These are phyloP conservation scores for Epinephelus fuscoguttatus DNA, from an alignment of 2,113 vertebrate genomes.

Conservation along the genomic window DNA sequence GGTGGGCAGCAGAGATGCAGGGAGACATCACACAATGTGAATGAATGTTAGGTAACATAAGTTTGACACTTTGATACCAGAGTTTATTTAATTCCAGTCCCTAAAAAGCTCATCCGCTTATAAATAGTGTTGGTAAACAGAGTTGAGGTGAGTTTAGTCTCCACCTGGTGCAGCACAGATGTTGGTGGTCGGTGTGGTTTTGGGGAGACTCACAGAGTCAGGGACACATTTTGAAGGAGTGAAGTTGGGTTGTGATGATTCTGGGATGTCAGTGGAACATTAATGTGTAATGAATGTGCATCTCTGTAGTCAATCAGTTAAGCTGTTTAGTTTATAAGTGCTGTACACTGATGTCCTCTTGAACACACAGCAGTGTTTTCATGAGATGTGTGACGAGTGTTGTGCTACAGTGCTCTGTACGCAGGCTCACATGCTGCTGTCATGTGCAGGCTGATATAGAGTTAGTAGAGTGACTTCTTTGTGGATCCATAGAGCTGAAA, in stretches of 20 bases:
- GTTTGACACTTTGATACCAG: constrained; percentile 12
- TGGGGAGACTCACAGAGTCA: neutral
- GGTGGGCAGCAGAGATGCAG: neutral
- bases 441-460: neutral
- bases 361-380: neutral
- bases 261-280: neutral
- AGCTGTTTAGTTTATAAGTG: neutral
- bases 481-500: neutral
- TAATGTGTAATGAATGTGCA: neutral
- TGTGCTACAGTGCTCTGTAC: neutral
- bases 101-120: neutral
- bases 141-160: neutral
- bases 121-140: neutral
- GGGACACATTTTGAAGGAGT: neutral
- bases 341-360: neutral
- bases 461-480: neutral
- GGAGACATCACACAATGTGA: neutral
- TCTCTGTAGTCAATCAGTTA: neutral
- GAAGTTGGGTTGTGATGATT: constrained; percentile 20
- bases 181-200: neutral
- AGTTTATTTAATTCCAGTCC: neutral
- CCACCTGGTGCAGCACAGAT: neutral
- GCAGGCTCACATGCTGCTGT: neutral
- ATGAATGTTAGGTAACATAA: neutral
- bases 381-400: neutral